Evolutionary conservation across 2,113 vertebrate genomes (phyloP).

Genomic region (Orycteropus afer): DNA sequence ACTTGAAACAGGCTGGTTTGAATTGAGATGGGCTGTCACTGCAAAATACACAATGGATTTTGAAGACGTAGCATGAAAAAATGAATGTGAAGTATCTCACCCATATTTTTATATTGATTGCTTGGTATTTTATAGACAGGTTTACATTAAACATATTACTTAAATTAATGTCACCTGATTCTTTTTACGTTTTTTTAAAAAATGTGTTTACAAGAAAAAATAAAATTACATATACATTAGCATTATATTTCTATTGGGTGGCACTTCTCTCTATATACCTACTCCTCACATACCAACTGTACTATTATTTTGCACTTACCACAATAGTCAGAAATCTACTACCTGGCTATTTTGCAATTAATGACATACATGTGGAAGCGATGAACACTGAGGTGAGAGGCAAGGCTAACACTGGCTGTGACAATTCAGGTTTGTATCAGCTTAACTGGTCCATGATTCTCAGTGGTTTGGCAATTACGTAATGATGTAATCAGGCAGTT

Average conservation of each 20-base stretch:
- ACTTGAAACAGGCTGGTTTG: not conserved
- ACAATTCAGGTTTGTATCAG: too few species aligned
- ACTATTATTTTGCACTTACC: too few species aligned
- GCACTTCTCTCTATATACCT: not conserved
- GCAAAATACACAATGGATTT: not conserved
- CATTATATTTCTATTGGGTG: not conserved
- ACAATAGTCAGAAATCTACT: too few species aligned
- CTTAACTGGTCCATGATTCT: too few species aligned
- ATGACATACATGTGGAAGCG: too few species aligned
- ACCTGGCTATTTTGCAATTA: too few species aligned
- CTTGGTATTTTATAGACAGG: not conserved
- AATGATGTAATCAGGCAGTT: too few species aligned
- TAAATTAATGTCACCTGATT: not conserved
- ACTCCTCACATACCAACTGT: too few species aligned
- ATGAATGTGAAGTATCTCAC: not conserved
- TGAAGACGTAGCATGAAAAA: not conserved
- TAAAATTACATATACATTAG: not conserved
- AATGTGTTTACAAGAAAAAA: not conserved
- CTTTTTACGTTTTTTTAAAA: not conserved
- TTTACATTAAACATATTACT: not conserved
- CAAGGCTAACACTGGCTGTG: too few species aligned
- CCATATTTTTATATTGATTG: not conserved
- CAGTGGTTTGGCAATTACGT: too few species aligned
- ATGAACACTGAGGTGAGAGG: too few species aligned
- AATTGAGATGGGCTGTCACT: accelerated